Conservation (phyloP, 2,888 invertebrate genomes). For the Alentia gelatinosa region DNA sequence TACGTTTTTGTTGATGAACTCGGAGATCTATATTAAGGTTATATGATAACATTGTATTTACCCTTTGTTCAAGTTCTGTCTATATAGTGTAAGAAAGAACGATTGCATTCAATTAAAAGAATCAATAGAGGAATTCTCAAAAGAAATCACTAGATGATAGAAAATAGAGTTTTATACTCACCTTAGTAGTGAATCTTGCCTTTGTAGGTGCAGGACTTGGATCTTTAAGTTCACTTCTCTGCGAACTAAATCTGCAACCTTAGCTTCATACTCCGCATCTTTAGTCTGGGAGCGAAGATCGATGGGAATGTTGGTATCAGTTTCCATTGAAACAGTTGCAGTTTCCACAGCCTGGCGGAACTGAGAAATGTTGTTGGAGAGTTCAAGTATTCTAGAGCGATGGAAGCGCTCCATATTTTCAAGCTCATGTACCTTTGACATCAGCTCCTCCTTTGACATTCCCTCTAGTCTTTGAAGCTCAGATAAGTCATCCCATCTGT, state of each 20-base stretch:
- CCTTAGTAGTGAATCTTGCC: constrained; percentile 43
- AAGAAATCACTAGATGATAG: no score
- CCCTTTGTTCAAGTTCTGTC: no score
- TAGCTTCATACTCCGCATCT: constrained; percentile 67
- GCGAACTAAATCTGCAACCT: constrained; percentile 73
- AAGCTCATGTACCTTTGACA: constrained; percentile 61
- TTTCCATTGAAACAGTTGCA: constrained; percentile 63
- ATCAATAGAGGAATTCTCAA: no score
- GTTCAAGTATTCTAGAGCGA: constrained; percentile 57
- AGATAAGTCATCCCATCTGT: constrained; percentile 11
- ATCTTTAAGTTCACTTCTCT: constrained; percentile 68
- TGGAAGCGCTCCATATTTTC: constrained; percentile 61
- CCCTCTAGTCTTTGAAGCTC: constrained; percentile 55
- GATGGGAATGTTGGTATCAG: constrained; percentile 57
- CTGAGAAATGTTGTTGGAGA: constrained; percentile 56
- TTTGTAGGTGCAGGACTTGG: constrained; percentile 59
- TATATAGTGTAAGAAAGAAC: no score
- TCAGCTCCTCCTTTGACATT: constrained; percentile 59
- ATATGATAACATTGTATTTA: no score
- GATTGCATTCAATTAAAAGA: no score
- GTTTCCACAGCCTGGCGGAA: constrained; percentile 63
- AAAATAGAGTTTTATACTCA: background rate
- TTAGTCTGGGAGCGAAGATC: constrained; percentile 53
- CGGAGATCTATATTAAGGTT: no score
- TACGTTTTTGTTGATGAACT: no score